Evolutionary conservation across 2,797 vertebrate genomes (phyloP).

Genomic region (Setipinna tenuifilis): DNA sequence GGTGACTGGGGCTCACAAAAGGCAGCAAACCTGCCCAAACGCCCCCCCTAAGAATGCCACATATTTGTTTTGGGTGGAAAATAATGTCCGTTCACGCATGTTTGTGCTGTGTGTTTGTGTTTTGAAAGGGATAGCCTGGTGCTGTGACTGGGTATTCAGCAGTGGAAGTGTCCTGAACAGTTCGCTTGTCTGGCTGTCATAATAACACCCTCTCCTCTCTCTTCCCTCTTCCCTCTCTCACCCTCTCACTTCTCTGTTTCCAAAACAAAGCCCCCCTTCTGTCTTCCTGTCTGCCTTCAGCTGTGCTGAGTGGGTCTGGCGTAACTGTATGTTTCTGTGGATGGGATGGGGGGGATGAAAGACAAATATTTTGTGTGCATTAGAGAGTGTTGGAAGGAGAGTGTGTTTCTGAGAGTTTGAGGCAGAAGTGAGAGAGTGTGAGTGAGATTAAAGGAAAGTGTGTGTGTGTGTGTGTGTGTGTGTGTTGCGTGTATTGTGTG

Average conservation of each 20-base stretch:
- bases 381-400: background rate
- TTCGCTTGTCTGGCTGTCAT: background rate
- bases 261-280: conserved; percentile 9
- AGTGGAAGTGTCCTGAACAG: conserved; percentile 17
- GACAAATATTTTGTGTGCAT: too few relatives aligned
- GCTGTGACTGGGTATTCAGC: background rate
- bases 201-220: background rate
- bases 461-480: too few relatives aligned
- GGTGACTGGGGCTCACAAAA: background rate
- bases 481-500: too few relatives aligned
- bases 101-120: background rate
- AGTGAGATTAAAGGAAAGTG: background rate
- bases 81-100: background rate
- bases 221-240: background rate
- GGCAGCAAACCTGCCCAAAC: background rate
- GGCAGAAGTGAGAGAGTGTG: background rate
- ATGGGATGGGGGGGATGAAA: background rate
- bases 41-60: background rate
- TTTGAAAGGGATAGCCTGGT: background rate
- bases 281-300: background rate
- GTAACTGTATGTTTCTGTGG: background rate
- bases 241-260: background rate
- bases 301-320: background rate
- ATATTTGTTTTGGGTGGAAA: background rate
- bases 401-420: background rate